Conservation (phyloP, 2,888 invertebrate species). For the Blastobasis adustella region DNA sequence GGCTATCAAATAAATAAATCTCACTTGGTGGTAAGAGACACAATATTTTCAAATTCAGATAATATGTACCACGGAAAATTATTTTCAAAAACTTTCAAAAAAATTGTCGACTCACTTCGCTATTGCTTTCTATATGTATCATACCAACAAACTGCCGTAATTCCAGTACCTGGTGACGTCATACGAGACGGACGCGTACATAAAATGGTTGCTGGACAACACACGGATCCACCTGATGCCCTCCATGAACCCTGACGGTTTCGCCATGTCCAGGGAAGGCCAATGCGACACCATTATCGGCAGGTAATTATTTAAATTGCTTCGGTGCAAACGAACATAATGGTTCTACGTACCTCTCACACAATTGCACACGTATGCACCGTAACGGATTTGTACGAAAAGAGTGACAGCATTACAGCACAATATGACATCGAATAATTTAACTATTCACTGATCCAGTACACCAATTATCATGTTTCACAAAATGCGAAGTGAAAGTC, state of each 20-base stretch:
- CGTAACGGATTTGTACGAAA: too few species aligned
- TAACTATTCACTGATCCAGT: neutral
- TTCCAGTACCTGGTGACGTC: slow-evolving; percentile 88
- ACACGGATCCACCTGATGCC: slow-evolving; percentile 98
- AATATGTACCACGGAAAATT: too few species aligned
- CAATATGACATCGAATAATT: neutral
- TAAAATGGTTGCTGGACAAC: slow-evolving; percentile 93
- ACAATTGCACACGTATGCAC: too few species aligned
- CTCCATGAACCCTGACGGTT: slow-evolving; percentile 99
- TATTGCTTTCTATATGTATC: too few species aligned
- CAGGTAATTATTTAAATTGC: slow-evolving; percentile 68
- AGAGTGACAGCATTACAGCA: neutral
- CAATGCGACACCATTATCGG: slow-evolving; percentile 91
- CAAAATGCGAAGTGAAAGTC: too few species aligned
- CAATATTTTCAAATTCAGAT: too few species aligned
- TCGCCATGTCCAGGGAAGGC: slow-evolving; percentile 92
- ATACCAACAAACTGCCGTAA: too few species aligned
- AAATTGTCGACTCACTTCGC: too few species aligned
- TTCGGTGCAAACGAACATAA: neutral
- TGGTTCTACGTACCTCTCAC: too few species aligned
- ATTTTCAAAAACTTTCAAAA: too few species aligned
- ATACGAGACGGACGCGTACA: slow-evolving; percentile 88
- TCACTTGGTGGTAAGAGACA: too few species aligned
- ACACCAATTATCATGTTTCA: neutral
- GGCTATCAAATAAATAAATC: too few species aligned